Evolutionary conservation across 2,797 vertebrate genomes (phyloP).

Genomic region (Bradypus variegatus): DNA sequence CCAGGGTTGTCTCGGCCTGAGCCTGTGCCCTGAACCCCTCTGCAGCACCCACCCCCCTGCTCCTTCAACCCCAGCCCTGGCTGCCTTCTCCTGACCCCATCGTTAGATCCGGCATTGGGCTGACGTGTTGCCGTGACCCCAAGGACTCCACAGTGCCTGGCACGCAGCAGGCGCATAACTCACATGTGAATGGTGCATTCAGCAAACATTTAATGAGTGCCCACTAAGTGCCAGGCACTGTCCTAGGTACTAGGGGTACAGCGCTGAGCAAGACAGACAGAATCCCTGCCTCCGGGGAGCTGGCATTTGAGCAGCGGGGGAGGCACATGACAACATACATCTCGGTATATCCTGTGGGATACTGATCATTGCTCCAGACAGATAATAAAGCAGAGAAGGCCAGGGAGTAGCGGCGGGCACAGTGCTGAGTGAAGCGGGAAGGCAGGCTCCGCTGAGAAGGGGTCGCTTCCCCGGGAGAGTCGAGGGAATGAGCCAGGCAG

Average conservation of each 20-base stretch:
- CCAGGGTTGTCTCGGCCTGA: neutral
- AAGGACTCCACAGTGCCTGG: neutral
- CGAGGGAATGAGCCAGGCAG: neutral
- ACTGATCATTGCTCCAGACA: neutral
- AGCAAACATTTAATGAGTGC: neutral
- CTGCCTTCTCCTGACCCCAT: no score
- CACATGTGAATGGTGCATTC: no score
- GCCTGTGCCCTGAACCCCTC: neutral
- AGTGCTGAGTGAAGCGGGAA: no score
- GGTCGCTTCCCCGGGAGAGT: neutral
- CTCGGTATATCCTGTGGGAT: fast-evolving
- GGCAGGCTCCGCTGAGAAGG: neutral
- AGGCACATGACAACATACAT: no score
- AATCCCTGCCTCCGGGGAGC: neutral
- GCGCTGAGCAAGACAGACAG: neutral
- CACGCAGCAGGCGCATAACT: neutral
- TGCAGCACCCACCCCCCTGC: neutral
- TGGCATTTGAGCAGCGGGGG: neutral
- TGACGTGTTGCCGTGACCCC: no score
- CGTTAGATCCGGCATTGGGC: neutral
- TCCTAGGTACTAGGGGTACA: neutral
- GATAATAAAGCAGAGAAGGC: neutral
- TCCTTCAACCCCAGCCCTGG: neutral
- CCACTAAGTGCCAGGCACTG: neutral
- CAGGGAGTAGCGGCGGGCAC: neutral